Evolutionary conservation across 2,797 vertebrate species (phyloP).

Genomic region (Decapterus maruadsi): DNA sequence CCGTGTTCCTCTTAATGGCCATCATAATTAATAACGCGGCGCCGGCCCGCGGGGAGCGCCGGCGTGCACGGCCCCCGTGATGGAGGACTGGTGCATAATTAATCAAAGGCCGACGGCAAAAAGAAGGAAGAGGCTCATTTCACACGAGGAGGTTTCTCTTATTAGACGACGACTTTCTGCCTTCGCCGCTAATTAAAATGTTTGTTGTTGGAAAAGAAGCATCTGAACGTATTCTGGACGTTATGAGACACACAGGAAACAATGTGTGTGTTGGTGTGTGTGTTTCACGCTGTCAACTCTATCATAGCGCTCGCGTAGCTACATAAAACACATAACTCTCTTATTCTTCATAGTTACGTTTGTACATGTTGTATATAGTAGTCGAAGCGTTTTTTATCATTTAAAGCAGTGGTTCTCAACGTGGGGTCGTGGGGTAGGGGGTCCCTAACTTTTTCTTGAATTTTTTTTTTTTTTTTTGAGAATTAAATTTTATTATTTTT

Average conservation of each 20-base stretch:
- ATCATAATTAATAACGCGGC: conserved; percentile 60
- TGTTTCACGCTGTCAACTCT: too few relatives aligned
- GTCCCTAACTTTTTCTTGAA: too few relatives aligned
- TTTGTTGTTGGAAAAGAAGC: conserved; percentile 27
- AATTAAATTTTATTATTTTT: too few relatives aligned
- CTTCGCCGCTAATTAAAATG: conserved; percentile 54
- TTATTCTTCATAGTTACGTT: too few relatives aligned
- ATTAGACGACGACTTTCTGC: conserved; percentile 19
- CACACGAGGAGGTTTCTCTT: conserved; percentile 42
- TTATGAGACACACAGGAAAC: background rate
- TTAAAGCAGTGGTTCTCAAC: too few relatives aligned
- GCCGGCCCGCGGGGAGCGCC: conserved; percentile 26
- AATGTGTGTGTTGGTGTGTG: too few relatives aligned
- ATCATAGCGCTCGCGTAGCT: too few relatives aligned
- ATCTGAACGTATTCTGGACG: conserved; percentile 5
- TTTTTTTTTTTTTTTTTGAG: too few relatives aligned
- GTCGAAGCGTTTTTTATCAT: too few relatives aligned
- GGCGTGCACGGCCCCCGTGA: conserved; percentile 18
- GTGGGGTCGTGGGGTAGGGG: too few relatives aligned
- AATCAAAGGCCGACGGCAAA: conserved; percentile 54
- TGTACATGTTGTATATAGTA: too few relatives aligned
- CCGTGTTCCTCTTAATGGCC: conserved; percentile 50
- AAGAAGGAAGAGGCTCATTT: conserved; percentile 44
- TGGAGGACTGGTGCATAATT: conserved; percentile 66
- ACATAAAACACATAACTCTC: too few relatives aligned